A percentile compares a stretch with the other conserved stretches of the same genome.
phyloP scores from a whole-genome alignment of 2,113 vertebrate genomes.

The Melanocharis versteri region DNA sequence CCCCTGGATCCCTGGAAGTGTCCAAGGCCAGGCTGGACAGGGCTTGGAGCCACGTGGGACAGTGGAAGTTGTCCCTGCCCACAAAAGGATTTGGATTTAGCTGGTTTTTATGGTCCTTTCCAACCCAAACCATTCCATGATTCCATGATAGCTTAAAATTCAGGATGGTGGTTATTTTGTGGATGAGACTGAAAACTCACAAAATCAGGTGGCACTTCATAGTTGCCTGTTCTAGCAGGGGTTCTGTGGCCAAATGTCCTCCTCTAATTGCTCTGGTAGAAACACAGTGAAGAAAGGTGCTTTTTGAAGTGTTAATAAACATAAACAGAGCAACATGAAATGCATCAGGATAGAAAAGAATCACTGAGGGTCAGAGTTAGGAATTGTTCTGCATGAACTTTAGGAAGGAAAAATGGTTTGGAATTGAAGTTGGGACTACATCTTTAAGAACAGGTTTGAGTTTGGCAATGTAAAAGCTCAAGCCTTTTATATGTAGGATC shows the following conservation, averaged over 20 bases:
- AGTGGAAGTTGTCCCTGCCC: neutral
- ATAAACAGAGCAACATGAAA: neutral
- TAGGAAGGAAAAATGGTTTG: neutral
- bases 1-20: neutral
- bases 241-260: neutral
- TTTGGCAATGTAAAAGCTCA: neutral
- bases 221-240: neutral
- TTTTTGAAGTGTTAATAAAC: neutral
- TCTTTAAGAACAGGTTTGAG: neutral
- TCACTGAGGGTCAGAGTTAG: neutral
- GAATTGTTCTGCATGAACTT: neutral
- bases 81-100: fast-evolving
- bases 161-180: neutral
- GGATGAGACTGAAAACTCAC: neutral
- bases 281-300: neutral
- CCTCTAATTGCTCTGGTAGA: neutral
- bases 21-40: fast-evolving
- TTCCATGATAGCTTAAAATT: neutral
- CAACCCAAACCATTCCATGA: neutral
- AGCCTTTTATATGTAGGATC: neutral
- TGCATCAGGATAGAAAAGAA: neutral
- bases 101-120: neutral
- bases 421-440: neutral
- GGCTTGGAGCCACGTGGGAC: fast-evolving
- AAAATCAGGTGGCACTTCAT: neutral